Evolutionary conservation across 2,888 invertebrate genomes (phyloP).

Genomic region (Diarsia brunnea): DNA sequence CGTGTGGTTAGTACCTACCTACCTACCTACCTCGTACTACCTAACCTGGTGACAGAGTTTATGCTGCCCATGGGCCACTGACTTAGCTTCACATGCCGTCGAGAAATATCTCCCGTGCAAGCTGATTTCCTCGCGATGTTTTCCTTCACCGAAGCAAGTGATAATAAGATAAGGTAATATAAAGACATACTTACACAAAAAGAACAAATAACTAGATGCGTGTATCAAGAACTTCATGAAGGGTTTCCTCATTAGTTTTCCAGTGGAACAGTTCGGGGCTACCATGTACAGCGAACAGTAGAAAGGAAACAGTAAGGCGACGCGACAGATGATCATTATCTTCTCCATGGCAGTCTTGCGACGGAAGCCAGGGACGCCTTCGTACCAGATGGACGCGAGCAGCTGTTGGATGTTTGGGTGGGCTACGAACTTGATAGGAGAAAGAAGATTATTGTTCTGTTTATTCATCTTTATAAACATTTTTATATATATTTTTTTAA

Average conservation of each 20-base stretch:
- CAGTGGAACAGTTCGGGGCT: slow-evolving; percentile 95
- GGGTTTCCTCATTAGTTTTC: slow-evolving; percentile 96
- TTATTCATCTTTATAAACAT: neutral
- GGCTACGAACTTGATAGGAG: slow-evolving; percentile 94
- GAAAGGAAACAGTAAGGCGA: slow-evolving; percentile 96
- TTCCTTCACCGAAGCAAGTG: too few species aligned
- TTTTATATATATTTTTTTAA: too few species aligned
- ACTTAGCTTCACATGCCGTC: too few species aligned
- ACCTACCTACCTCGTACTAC: too few species aligned
- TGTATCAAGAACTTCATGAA: slow-evolving; percentile 99
- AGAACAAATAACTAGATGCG: slow-evolving; percentile 98
- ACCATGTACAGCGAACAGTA: slow-evolving; percentile 96
- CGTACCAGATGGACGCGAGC: slow-evolving; percentile 98
- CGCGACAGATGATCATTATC: slow-evolving; percentile 93
- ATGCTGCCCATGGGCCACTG: too few species aligned
- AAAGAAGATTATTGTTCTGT: neutral
- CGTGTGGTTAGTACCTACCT: too few species aligned
- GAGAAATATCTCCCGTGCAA: too few species aligned
- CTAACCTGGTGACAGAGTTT: too few species aligned
- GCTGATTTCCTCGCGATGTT: too few species aligned
- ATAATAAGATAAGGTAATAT: too few species aligned
- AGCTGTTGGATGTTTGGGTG: slow-evolving; percentile 98
- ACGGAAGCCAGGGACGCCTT: slow-evolving; percentile 98
- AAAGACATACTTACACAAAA: slow-evolving; percentile 75
- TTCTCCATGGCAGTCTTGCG: slow-evolving; percentile 94